A percentile compares a stretch with the other conserved stretches of the same genome.
Evolutionary conservation across 2,113 vertebrate species (phyloP).

Genomic region (Nansenia antarctica): DNA sequence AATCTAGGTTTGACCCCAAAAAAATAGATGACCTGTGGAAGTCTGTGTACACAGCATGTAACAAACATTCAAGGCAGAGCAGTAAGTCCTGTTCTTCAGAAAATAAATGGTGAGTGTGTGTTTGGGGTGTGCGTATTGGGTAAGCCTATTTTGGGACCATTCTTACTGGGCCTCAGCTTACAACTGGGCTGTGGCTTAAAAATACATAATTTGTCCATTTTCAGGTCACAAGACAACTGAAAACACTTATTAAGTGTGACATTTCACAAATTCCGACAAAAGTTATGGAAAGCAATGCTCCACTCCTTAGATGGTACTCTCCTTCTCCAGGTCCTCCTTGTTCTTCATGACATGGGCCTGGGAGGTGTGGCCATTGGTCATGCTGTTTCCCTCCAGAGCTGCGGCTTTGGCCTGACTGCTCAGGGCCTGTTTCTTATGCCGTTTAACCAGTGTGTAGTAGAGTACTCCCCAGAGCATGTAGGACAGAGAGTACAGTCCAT

Average conservation of each 20-base stretch:
- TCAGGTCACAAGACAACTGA: background rate
- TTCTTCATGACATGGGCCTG: conserved; percentile 43
- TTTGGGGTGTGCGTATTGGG: too few relatives aligned
- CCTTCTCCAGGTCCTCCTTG: conserved; percentile 56
- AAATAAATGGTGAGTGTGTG: too few relatives aligned
- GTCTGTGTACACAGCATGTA: too few relatives aligned
- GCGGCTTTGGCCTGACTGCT: conserved; percentile 53
- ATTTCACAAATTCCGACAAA: too few relatives aligned
- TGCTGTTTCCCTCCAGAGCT: conserved; percentile 33
- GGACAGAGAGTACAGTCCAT: conserved; percentile 51
- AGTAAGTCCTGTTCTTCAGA: background rate
- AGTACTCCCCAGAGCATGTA: conserved; percentile 58
- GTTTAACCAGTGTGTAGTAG: conserved; percentile 58
- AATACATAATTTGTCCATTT: background rate
- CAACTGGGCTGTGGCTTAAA: background rate
- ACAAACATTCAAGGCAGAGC: background rate
- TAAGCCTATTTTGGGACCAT: too few relatives aligned
- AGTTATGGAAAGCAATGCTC: too few relatives aligned
- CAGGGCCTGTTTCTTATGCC: conserved; percentile 59
- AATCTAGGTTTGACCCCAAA: too few relatives aligned
- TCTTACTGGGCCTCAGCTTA: background rate
- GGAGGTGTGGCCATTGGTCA: conserved; percentile 28
- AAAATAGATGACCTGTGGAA: too few relatives aligned
- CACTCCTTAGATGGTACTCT: conserved; percentile 68
- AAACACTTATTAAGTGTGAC: background rate